These are phyloP conservation scores for Amaurobius ferox DNA, from an alignment of 2,888 invertebrate genomes.

Conservation along the genomic window DNA sequence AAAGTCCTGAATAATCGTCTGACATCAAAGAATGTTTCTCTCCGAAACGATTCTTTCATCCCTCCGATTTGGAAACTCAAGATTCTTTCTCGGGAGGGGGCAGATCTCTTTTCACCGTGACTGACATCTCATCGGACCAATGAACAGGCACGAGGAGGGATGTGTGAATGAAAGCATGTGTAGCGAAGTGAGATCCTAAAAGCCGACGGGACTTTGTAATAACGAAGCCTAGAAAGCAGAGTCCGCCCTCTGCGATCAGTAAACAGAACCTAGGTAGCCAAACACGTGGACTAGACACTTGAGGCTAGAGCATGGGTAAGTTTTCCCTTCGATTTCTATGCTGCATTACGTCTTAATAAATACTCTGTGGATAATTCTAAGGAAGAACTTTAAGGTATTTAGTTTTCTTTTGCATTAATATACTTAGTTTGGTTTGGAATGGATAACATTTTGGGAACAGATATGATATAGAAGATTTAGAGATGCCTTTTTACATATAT, in stretches of 20 bases:
- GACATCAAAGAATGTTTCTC: too few relatives aligned
- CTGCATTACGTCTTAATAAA: too few relatives aligned
- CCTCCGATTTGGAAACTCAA: slow-evolving; percentile 17
- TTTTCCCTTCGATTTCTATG: background rate
- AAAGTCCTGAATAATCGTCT: too few relatives aligned
- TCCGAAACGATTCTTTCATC: slow-evolving; percentile 3
- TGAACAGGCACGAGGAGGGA: slow-evolving; percentile 20
- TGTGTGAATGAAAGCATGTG: slow-evolving; percentile 34
- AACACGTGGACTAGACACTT: slow-evolving; percentile 38
- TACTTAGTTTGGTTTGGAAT: too few relatives aligned
- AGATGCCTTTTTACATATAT: too few relatives aligned
- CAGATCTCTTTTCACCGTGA: slow-evolving; percentile 13
- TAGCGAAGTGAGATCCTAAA: slow-evolving; percentile 27
- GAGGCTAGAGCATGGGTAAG: slow-evolving; percentile 31
- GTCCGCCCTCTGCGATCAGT: slow-evolving; percentile 39
- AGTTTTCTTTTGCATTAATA: too few relatives aligned
- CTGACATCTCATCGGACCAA: slow-evolving; percentile 24
- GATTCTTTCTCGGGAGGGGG: slow-evolving; percentile 23
- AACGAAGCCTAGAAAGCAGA: slow-evolving; percentile 27
- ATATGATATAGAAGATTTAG: too few relatives aligned
- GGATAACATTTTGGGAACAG: too few relatives aligned
- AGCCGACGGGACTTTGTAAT: slow-evolving; percentile 17
- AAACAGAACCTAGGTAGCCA: slow-evolving; percentile 19
- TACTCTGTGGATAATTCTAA: too few relatives aligned
- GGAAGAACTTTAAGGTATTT: too few relatives aligned